Evolutionary conservation across 2,888 invertebrate genomes (phyloP).

Genomic region (Scaptomyza flava): DNA sequence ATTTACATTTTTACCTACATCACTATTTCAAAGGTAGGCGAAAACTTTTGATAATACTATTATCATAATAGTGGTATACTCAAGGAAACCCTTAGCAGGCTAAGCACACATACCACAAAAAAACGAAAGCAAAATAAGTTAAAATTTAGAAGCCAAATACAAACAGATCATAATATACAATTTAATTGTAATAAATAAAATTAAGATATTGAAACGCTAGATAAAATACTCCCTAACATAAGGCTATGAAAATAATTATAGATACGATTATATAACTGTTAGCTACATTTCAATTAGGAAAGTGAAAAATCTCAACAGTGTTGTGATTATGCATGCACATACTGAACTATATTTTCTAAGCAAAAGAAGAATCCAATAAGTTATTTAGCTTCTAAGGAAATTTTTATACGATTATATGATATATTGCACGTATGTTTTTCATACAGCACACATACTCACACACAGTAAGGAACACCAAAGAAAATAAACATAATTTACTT

Average conservation of each 20-base stretch:
- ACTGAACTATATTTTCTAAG: conserved; percentile 62
- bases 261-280: conserved; percentile 52
- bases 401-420: conserved; percentile 42
- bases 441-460: conserved; percentile 46
- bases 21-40: too few relatives aligned
- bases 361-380: conserved; percentile 39
- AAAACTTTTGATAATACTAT: not conserved
- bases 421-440: conserved; percentile 46
- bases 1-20: too few relatives aligned
- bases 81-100: conserved; percentile 38
- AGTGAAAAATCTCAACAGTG: conserved; percentile 82
- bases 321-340: conserved; percentile 82
- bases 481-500: conserved; percentile 64
- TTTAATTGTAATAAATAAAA: conserved; percentile 67
- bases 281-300: conserved; percentile 53
- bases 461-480: conserved; percentile 23
- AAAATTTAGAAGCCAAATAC: conserved; percentile 55
- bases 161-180: conserved; percentile 66
- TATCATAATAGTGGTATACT: not conserved
- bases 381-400: conserved; percentile 29
- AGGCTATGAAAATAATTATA: conserved; percentile 43
- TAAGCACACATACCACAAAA: conserved; percentile 50
- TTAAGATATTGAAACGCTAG: conserved; percentile 25
- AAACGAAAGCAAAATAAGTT: conserved; percentile 40
- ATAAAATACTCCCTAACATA: conserved; percentile 32